phyloP scores from a whole-genome alignment of 92 coral and sea anemone genomes.

The Epizoanthus illoricatus region DNA sequence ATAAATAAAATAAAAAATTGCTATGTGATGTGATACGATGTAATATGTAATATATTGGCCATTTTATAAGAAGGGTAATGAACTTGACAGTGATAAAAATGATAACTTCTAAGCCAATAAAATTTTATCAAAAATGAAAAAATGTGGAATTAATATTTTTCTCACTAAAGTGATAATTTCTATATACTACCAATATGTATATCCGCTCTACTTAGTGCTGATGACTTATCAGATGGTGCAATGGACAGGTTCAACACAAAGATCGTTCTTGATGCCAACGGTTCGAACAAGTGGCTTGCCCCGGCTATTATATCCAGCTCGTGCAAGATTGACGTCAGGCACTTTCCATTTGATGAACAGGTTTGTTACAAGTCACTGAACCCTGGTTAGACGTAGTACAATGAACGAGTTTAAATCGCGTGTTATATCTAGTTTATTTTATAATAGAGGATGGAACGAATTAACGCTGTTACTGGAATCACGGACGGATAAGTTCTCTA shows the following conservation, averaged over 20 bases:
- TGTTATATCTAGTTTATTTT: no score
- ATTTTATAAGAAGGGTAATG: no score
- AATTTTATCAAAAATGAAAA: no score
- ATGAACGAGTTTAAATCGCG: no score
- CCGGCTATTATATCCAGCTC: conserved; percentile 83
- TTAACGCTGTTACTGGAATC: no score
- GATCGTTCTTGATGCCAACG: conserved; percentile 66
- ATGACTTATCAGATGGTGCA: conserved; percentile 75
- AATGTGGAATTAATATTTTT: background rate
- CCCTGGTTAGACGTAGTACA: no score
- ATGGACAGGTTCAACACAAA: conserved; percentile 86
- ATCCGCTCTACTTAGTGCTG: conserved; percentile 58
- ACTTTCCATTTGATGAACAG: conserved; percentile 95
- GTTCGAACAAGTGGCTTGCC: conserved; percentile 79
- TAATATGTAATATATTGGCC: no score
- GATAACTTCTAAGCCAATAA: no score
- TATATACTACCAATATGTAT: background rate
- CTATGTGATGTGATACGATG: background rate
- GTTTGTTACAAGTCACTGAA: conserved; percentile 29
- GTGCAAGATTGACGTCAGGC: conserved; percentile 86
- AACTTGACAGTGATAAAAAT: no score
- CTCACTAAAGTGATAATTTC: background rate
- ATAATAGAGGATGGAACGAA: no score
- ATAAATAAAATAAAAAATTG: background rate
- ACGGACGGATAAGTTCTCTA: no score